Percentiles rank a stretch among this genome's conserved stretches.
Conservation (phyloP, 2,113 vertebrate genomes). For the Pelodiscus sinensis region DNA sequence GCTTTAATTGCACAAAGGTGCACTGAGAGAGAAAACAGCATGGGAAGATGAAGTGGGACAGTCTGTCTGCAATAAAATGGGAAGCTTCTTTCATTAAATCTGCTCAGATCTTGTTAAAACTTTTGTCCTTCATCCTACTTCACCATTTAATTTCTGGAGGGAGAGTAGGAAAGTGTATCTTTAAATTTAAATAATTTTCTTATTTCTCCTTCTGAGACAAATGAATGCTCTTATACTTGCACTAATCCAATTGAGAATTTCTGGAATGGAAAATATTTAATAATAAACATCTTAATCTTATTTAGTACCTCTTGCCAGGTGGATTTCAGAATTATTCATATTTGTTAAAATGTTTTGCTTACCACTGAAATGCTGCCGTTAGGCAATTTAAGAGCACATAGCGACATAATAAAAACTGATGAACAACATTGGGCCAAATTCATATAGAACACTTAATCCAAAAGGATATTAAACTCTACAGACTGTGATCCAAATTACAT, state of each 20-base stretch:
- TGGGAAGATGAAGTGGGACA: constrained; percentile 46
- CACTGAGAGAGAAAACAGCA: constrained; percentile 33
- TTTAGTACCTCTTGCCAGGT: neutral
- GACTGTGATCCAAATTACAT: neutral
- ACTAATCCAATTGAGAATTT: neutral
- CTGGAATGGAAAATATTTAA: neutral
- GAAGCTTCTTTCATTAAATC: constrained; percentile 52
- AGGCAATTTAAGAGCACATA: accelerated
- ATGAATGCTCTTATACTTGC: neutral
- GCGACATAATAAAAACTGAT: neutral
- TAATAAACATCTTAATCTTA: neutral
- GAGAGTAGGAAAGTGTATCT: neutral
- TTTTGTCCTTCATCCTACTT: constrained; percentile 10
- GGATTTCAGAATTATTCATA: neutral
- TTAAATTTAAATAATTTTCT: neutral
- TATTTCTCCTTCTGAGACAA: neutral
- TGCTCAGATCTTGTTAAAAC: constrained; percentile 8
- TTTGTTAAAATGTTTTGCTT: accelerated
- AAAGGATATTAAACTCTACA: neutral
- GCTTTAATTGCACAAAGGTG: constrained; percentile 65
- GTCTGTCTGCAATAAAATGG: constrained; percentile 38
- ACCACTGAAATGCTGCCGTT: neutral
- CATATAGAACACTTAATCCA: neutral
- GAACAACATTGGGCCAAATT: neutral
- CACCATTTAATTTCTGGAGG: constrained; percentile 12